Evolutionary conservation across 23 tunicate genomes (phyloP), one percentile per base, ranked within the genome.

Genomic region (Botrylloides violaceus): DNA sequence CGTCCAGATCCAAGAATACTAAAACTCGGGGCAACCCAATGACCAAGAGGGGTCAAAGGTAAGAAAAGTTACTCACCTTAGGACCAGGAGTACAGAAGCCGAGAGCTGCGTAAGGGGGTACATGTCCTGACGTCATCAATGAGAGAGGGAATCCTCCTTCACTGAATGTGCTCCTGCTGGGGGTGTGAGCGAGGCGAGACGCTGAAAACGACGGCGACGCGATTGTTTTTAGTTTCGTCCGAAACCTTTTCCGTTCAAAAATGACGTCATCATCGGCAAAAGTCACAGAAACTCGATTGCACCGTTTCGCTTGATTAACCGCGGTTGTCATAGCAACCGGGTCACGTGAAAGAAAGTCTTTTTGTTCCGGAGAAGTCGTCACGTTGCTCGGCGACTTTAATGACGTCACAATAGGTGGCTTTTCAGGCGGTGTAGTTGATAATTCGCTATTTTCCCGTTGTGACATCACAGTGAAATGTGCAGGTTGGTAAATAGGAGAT

Each of bases 101-200:
- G 1, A 23, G 24, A 6, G 70, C 70, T 23, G 70, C 12, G 37
- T 64, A 30, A 23, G 70, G 70, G 15, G 56, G 74, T 5, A 68
- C 29, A 19, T 48, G 27, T 31, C 74, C 60, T 57, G 86, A 64
- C 24, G 88, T 76, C 76, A 82, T 76, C 77, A 76, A 24, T n/a
- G 88, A 66, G 36, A 82, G 77, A 4, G 88, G 81, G 66, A 82
- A 75, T 22, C 81, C 88, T 27, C 66, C 60, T 29, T 28, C 49
- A 3, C 30, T 32, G 22, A 37, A 31, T 19, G 3, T 9, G 35
- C 6, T 29, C 26, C 57, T 55, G 37, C 23, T 37, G 4, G 74
- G 74, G 23, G 74, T 68, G 37, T 68, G 74, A 68, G 49, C 7
- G 37, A 43, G 37, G 36, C 37, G 36, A 24, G 58, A 22, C 7